phyloP scores from a whole-genome alignment of 2,113 vertebrate species.

The Heterocephalus glaber region DNA sequence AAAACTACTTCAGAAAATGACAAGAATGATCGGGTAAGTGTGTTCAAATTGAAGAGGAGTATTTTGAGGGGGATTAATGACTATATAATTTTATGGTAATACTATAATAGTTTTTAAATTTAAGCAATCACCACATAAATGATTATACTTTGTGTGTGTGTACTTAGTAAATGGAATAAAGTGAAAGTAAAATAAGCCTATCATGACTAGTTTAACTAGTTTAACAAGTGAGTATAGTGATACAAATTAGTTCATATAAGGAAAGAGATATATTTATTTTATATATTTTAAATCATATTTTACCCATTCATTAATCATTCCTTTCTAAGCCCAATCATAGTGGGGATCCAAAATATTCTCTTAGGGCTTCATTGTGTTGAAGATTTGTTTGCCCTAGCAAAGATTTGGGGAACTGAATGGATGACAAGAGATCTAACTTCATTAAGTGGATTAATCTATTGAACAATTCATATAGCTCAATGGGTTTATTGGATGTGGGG shows the following conservation, averaged over 20 bases:
- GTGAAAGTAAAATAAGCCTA: background rate
- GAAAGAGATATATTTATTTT: background rate
- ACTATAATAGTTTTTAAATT: background rate
- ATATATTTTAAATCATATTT: background rate
- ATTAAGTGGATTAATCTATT: background rate
- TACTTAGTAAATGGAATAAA: background rate
- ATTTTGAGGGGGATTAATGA: background rate
- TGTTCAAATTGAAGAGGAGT: background rate
- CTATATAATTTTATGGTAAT: background rate
- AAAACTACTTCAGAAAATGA: background rate
- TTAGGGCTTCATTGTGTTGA: background rate
- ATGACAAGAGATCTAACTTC: background rate
- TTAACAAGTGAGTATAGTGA: background rate
- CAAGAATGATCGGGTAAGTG: background rate
- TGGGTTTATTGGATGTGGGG: background rate
- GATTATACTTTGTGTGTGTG: background rate
- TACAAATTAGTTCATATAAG: background rate
- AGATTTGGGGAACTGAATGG: background rate
- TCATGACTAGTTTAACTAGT: background rate
- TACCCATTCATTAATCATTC: background rate
- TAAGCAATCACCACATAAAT: background rate
- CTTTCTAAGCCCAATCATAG: background rate
- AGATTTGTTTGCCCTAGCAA: background rate
- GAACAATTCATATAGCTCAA: background rate
- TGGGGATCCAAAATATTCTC: background rate